Percentiles rank a stretch among this genome's conserved stretches.
These are phyloP conservation scores for Gasterosteus nipponicus DNA, from an alignment of 2,113 vertebrate species.

Conservation along the genomic window DNA sequence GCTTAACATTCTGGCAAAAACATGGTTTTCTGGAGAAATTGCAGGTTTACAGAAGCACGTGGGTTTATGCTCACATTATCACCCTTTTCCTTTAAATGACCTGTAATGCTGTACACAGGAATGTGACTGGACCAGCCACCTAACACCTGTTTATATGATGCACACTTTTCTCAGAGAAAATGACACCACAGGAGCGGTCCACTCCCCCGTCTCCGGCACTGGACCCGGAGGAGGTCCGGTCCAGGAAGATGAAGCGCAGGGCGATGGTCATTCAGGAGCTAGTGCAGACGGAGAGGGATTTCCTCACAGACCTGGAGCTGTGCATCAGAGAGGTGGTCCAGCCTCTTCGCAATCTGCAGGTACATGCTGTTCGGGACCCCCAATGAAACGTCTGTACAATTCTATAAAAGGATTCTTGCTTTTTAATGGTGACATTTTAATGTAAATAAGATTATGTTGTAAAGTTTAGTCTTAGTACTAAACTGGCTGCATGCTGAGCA, in stretches of 20 bases:
- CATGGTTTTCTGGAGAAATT: background rate
- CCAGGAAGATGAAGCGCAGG: conserved; percentile 88
- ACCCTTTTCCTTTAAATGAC: background rate
- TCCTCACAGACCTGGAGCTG: conserved; percentile 87
- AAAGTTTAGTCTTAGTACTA: background rate
- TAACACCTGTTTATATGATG: background rate
- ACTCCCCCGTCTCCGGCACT: conserved; percentile 56
- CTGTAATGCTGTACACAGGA: background rate
- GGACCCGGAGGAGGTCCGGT: conserved; percentile 83
- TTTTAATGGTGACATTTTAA: background rate
- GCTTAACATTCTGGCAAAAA: conserved; percentile 31
- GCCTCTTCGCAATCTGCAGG: conserved; percentile 89
- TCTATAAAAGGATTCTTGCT: background rate
- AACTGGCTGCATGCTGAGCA: background rate
- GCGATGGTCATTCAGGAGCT: conserved; percentile 91
- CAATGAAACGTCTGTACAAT: background rate
- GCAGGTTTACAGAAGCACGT: conserved; percentile 14
- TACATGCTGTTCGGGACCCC: conserved; percentile 51
- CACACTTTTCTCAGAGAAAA: conserved; percentile 85
- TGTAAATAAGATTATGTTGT: background rate
- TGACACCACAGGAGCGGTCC: conserved; percentile 81
- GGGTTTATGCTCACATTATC: background rate
- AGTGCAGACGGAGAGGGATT: conserved; percentile 92
- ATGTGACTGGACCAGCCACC: background rate
- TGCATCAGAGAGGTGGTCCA: conserved; percentile 91